A percentile compares a stretch with the other conserved stretches of the same genome.
These are phyloP conservation scores for Camponotus fellah DNA, from an alignment of 2,888 invertebrate species.

Conservation along the genomic window DNA sequence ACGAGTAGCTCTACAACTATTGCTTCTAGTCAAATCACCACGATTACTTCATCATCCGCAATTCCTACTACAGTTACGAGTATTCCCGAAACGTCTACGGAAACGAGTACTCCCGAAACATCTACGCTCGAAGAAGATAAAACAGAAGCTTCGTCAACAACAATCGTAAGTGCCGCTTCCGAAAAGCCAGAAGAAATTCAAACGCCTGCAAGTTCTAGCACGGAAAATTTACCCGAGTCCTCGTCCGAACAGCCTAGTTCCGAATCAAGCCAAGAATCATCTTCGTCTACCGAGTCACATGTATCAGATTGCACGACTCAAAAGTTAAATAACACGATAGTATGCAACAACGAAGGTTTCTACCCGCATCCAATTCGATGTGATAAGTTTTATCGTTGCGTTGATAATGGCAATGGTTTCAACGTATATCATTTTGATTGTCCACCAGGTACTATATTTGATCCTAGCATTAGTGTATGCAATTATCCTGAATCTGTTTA, in stretches of 20 bases:
- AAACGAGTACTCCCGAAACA: conserved; percentile 57
- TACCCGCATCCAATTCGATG: conserved; percentile 89
- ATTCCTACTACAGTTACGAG: conserved; percentile 21
- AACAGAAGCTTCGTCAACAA: conserved; percentile 16
- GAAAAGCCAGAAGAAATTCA: conserved; percentile 29
- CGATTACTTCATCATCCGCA: conserved; percentile 43
- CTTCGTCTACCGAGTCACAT: conserved; percentile 52
- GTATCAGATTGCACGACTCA: conserved; percentile 57
- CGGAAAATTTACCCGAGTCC: conserved; percentile 30
- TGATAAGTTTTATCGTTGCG: conserved; percentile 90
- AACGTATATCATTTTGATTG: conserved; percentile 90
- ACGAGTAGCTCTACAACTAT: conserved; percentile 3
- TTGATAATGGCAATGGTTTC: conserved; percentile 88
- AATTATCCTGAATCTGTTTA: conserved; percentile 90
- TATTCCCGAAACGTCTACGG: conserved; percentile 27
- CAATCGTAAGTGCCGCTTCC: not conserved
- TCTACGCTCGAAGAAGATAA: conserved; percentile 10
- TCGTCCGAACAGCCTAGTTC: conserved; percentile 37
- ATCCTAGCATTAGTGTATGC: conserved; percentile 89
- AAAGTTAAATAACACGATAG: conserved; percentile 75
- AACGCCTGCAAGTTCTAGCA: conserved; percentile 51
- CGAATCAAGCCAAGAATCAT: conserved; percentile 53
- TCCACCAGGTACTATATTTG: conserved; percentile 91
- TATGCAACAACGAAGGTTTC: conserved; percentile 88
- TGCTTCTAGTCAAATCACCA: conserved; percentile 48